Percentiles rank a stretch among this genome's conserved stretches.
phyloP scores from a whole-genome alignment of 1,140 invertebrate species.

The Hypsibius dujardini region DNA sequence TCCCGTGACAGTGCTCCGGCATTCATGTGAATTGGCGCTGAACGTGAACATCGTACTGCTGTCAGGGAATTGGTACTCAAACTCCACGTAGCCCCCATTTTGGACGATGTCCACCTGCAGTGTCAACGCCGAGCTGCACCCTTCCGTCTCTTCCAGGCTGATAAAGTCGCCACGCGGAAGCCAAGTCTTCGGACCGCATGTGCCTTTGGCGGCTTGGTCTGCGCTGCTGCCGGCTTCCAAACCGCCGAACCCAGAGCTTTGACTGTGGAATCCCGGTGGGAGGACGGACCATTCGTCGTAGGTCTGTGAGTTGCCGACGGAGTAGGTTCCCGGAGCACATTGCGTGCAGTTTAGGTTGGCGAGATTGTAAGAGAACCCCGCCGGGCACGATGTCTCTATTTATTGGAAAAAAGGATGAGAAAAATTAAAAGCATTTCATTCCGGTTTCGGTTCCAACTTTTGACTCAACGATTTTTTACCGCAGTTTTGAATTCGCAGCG shows the following conservation, averaged over 20 bases:
- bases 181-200: not conserved
- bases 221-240: not conserved
- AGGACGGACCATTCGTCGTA: not conserved
- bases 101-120: slow-evolving; percentile 6
- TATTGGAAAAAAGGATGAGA: no score
- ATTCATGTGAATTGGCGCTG: not conserved
- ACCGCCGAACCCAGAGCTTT: not conserved
- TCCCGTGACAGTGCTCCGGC: not conserved
- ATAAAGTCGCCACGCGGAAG: not conserved
- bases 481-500: not conserved
- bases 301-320: not conserved
- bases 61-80: slow-evolving; percentile 8
- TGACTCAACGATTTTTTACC: not conserved
- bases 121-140: not conserved
- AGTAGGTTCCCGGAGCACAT: not conserved
- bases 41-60: slow-evolving; percentile 4
- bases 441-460: not conserved
- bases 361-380: not conserved
- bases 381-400: not conserved
- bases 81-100: not conserved
- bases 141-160: not conserved
- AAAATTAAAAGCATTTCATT: not conserved
- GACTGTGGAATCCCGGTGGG: not conserved
- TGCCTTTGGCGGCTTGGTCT: not conserved
- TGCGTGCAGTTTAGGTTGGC: not conserved